Conservation (phyloP, 2,113 vertebrate genomes). For the Monopterus albus region DNA sequence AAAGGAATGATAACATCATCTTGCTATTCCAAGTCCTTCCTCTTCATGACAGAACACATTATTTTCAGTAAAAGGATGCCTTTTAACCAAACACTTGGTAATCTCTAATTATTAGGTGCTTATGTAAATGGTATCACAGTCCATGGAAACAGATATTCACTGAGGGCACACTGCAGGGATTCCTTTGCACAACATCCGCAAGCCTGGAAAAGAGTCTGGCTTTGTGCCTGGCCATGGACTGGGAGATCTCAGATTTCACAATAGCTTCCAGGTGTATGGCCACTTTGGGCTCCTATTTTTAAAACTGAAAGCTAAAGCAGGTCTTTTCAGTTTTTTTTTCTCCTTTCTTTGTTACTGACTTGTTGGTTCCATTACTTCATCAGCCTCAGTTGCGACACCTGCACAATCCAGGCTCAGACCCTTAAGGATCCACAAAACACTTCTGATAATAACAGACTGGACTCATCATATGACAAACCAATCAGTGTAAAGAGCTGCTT, state of each 20-base stretch:
- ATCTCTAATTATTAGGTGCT: conserved; percentile 19
- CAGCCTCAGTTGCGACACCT: neutral
- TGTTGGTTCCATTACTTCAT: neutral
- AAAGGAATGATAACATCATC: neutral
- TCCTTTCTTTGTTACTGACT: neutral
- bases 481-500: conserved; percentile 28
- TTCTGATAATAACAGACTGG: conserved; percentile 7
- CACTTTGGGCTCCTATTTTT: conserved; percentile 34
- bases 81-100: conserved; percentile 1
- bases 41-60: conserved; percentile 2
- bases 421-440: neutral
- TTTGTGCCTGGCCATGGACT: conserved; percentile 26
- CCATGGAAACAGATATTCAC: conserved; percentile 17
- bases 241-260: conserved; percentile 43
- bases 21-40: conserved; percentile 13
- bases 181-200: conserved; percentile 27
- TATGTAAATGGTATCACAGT: neutral
- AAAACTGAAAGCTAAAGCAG: neutral
- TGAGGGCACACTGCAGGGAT: conserved; percentile 15
- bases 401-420: neutral
- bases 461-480: conserved; percentile 25
- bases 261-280: conserved; percentile 21
- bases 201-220: conserved; percentile 23
- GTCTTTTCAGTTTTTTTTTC: neutral
- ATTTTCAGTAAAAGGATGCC: conserved; percentile 2